Evolutionary conservation across 2,888 invertebrate species (phyloP).

Genomic region (Sipunculus nudus): DNA sequence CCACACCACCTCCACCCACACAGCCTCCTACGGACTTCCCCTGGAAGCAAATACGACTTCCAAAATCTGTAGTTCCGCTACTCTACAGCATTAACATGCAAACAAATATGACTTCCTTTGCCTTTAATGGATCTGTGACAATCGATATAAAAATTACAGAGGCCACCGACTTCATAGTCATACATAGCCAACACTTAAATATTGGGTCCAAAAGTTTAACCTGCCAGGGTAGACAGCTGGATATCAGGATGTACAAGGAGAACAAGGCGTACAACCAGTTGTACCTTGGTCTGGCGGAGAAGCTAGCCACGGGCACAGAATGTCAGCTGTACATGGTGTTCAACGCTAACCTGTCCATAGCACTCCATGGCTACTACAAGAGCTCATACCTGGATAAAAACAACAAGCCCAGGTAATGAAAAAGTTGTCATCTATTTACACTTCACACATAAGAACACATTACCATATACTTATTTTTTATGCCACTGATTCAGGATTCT

Average conservation of each 20-base stretch:
- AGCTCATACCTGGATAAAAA: conserved; percentile 30
- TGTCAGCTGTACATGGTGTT: conserved; percentile 28
- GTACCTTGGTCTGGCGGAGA: conserved; percentile 42
- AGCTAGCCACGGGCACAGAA: conserved; percentile 5
- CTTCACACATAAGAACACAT: no score
- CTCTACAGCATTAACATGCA: conserved; percentile 90
- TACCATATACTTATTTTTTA: no score
- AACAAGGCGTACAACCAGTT: conserved; percentile 85
- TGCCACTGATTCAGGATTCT: no score
- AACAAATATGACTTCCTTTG: conserved; percentile 89
- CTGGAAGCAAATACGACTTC: conserved; percentile 64
- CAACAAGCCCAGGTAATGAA: conserved; percentile 31
- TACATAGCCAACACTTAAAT: conserved; percentile 62
- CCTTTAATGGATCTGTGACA: conserved; percentile 79
- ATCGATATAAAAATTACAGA: conserved; percentile 50
- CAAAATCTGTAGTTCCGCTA: conserved; percentile 66
- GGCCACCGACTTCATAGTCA: conserved; percentile 60
- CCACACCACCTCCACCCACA: no score
- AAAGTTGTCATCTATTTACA: no score
- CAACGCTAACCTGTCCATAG: conserved; percentile 24
- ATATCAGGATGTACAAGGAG: conserved; percentile 77
- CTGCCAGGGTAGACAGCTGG: conserved; percentile 69
- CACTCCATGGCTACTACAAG: conserved; percentile 38
- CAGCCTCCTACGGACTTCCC: conserved; percentile 46
- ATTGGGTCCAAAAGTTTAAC: conserved; percentile 31